Evolutionary conservation across 2,888 invertebrate species (phyloP), one percentile per base, ranked within the genome.

Genomic region (Apotomis turbidana): DNA sequence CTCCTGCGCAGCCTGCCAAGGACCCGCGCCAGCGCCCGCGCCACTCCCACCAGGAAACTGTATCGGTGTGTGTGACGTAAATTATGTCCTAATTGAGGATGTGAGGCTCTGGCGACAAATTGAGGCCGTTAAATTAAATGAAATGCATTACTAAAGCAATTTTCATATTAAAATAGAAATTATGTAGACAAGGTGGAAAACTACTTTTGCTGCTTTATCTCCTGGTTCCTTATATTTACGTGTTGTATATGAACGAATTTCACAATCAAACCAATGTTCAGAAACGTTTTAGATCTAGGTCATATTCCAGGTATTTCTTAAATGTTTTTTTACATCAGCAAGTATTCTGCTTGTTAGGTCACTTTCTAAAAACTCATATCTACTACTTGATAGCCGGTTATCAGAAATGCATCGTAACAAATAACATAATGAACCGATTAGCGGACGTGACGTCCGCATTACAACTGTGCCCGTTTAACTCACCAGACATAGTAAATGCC

Each of bases 21-120:
- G 81, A 81, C 81, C 78, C 27, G 27, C 27, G 27, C 27, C 79
- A 77, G 84, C 85, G 85, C 85, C 82, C 83, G 85, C 84, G 85
- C 80, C 81, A 78, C 61, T 27, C 58, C 61, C 54, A 69, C 68
- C 54, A 61, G 52, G 64, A 66, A 66, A 51, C 51, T 57, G 58
- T 44, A 44, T 64, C 58, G 6, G 51, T 68, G 54, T 55, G 44
- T 58, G 63, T 41, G 63, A 63, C 51, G 63, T 70, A 64, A 58
- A 59, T 59, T 64, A 59, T 44, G 46, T 44, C 44, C 51, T 70
- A 70, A 70, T 70, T 70, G 70, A 64, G 64, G 70, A 70, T 70
- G 64, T 59, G 41, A 46, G 46, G 58, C 70, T 69, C 44, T 55
- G 59, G 59, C 64, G 70, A 70, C 70, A 64, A 70, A 64, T 60